These are phyloP conservation scores for Microctenopoma stevenorrisi DNA, from an alignment of 2,797 vertebrate species.

Conservation along the genomic window DNA sequence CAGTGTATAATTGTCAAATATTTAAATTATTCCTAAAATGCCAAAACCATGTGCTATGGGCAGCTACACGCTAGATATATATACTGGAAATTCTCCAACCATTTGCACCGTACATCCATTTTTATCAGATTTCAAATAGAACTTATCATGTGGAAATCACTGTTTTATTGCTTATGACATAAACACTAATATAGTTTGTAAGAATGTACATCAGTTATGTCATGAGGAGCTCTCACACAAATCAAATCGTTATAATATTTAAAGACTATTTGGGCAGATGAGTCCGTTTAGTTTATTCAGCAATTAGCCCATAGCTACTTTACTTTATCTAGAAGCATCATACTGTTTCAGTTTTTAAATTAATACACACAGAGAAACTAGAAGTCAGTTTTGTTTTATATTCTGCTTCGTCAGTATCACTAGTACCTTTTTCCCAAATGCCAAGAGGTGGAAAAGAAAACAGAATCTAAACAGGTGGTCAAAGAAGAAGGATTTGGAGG, in stretches of 20 bases:
- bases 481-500: not conserved
- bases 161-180: not conserved
- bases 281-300: not conserved
- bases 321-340: not conserved
- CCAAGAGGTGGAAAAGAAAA: slow-evolving; percentile 8
- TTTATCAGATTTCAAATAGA: not conserved
- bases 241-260: not conserved
- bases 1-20: not conserved
- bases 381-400: not conserved
- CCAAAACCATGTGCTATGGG: not conserved
- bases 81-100: not conserved
- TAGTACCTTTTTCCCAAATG: not conserved
- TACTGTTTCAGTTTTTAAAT: not conserved
- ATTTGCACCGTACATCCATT: not conserved
- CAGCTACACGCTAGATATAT: not conserved
- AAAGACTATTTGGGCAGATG: not conserved
- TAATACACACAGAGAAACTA: not conserved
- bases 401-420: not conserved
- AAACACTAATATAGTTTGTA: not conserved
- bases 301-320: not conserved
- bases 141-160: not conserved
- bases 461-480: not conserved
- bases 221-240: not conserved
- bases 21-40: slow-evolving; percentile 23
- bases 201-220: not conserved